Percentiles rank a stretch among this genome's conserved stretches.
These are phyloP conservation scores for Drusus annulatus DNA, from an alignment of 1,140 invertebrate genomes.

Conservation along the genomic window DNA sequence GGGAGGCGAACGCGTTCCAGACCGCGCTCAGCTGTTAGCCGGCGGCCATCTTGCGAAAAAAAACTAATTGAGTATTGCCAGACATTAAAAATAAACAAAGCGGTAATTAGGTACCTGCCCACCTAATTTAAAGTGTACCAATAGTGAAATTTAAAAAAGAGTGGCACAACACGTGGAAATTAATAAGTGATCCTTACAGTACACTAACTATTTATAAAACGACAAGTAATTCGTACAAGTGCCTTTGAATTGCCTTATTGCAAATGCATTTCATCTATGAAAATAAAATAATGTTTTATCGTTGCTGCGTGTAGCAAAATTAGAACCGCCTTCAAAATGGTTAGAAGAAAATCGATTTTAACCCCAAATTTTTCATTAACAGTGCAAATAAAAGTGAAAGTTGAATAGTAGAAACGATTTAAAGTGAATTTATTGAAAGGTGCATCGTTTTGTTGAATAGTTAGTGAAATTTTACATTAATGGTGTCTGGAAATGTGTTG, in stretches of 20 bases:
- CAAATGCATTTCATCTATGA: no score
- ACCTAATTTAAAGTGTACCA: background rate
- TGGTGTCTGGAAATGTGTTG: slow-evolving; percentile 52
- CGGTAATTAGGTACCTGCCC: slow-evolving; percentile 8
- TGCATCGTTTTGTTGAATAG: slow-evolving; percentile 1
- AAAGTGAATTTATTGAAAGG: slow-evolving; percentile 8
- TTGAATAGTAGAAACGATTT: background rate
- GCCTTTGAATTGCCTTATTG: no score
- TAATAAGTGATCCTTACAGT: no score
- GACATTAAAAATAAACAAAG: slow-evolving; percentile 23
- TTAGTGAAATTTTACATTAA: slow-evolving; percentile 39
- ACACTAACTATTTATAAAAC: no score
- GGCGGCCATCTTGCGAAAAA: background rate
- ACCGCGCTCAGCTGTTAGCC: background rate
- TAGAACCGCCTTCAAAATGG: background rate
- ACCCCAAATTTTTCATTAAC: slow-evolving; percentile 11
- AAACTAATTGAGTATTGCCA: slow-evolving; percentile 1
- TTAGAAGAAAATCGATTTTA: background rate
- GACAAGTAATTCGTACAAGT: no score
- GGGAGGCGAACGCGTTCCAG: slow-evolving; percentile 23
- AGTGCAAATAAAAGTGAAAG: slow-evolving; percentile 30
- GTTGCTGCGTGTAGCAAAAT: no score
- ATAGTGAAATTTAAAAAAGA: background rate
- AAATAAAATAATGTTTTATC: no score
- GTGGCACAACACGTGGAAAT: background rate